Base-by-base conservation (phyloP, 1,140 invertebrate genomes). In the Zaprionus lachaisei region DNA sequence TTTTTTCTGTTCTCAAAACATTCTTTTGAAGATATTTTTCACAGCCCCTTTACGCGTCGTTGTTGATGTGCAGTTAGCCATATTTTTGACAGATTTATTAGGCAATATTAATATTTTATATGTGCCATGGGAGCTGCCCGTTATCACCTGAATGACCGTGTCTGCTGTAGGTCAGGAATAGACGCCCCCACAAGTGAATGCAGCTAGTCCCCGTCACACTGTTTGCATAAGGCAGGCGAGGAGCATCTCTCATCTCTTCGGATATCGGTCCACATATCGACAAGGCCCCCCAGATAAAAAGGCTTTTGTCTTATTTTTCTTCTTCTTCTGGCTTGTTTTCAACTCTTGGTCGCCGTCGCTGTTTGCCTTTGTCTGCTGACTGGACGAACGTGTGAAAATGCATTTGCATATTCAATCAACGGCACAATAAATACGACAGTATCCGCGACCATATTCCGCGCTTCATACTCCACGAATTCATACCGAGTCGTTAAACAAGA, bases 361-460 rank as follows among this genome's bases (percentile, higher is more conserved):
- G 58, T 79, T 72, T 65, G 67, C 73, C 70, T 81, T 79, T 81
- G 72, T 79, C 79, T 69, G 77, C 68, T 68, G 81, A 80, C 76
- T 60, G 77, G 51, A 49, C 74, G 73, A 82, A 89, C 78, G 85
- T 90, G 85, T 90, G 85, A 90, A 90, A 90, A 82, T 85, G 80
- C 85, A 90, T 90, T 90, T 90, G 85, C 85, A 90, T 90, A 90
- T 90, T 90, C 85, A 90, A 90, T 90, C 85, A 90, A 81, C 77
- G 85, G 68, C 85, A 90, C 85, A 90, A 90, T 90, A 90, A 90
- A 90, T 90, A 77, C 55, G 54, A 57, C 67, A 47, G 41, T 47
- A 34, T 34, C 20, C 22, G 47, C 20, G 47, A 47, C 20, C 22
- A 51, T 24, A 51, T 24, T 49, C 47, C 4, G 47, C n/a, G 47